phyloP scores from a whole-genome alignment of 2,113 vertebrate genomes.

The Mystacornis crossleyi region DNA sequence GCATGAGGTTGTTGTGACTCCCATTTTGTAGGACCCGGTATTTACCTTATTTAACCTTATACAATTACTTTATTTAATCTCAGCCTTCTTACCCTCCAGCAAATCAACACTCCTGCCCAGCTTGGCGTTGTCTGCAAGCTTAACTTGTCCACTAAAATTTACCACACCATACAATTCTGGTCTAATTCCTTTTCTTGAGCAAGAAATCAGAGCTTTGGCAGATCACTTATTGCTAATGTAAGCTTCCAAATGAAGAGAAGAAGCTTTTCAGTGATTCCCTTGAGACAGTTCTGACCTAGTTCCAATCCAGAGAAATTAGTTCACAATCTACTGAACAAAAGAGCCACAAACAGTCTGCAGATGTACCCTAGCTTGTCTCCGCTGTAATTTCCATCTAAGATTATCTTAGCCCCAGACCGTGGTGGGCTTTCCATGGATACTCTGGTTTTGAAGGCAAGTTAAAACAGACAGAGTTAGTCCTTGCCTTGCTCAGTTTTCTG shows the following conservation, averaged over 20 bases:
- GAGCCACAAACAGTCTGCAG: background rate
- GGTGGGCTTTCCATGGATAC: background rate
- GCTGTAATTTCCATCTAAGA: background rate
- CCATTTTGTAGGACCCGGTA: background rate
- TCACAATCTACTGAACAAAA: background rate
- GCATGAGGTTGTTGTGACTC: background rate
- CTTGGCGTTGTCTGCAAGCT: background rate
- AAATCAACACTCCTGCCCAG: background rate
- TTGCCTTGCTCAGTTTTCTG: background rate
- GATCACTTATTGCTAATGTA: background rate
- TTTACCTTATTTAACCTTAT: background rate
- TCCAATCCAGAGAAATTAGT: background rate
- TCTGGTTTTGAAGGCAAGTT: background rate
- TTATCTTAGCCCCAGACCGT: background rate
- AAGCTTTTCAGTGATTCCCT: background rate
- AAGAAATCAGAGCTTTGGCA: background rate
- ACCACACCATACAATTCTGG: background rate
- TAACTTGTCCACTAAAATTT: background rate
- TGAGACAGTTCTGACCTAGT: background rate
- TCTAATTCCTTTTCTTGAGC: background rate
- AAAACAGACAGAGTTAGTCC: background rate
- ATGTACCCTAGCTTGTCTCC: background rate
- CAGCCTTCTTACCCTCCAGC: background rate
- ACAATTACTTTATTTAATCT: background rate
- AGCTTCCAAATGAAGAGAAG: background rate